These are phyloP conservation scores for Aplocera efformata DNA, from an alignment of 2,888 invertebrate genomes.

Conservation along the genomic window DNA sequence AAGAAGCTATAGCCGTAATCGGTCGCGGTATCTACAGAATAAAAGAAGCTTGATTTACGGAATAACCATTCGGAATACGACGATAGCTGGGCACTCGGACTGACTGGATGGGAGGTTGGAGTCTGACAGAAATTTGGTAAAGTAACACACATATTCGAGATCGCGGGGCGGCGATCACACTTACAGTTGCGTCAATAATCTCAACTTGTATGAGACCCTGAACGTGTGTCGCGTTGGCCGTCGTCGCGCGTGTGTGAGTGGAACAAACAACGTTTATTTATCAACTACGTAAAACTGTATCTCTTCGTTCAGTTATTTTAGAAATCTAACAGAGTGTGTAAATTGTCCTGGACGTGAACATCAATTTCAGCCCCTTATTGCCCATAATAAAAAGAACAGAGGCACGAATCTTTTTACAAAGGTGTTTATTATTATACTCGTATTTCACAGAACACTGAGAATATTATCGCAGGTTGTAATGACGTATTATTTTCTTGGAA, in stretches of 20 bases:
- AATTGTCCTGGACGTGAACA: neutral
- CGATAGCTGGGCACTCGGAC: slow-evolving; percentile 65
- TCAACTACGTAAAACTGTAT: slow-evolving; percentile 30
- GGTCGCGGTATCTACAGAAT: slow-evolving; percentile 35
- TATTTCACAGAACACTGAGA: too few species aligned
- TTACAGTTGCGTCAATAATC: slow-evolving; percentile 80
- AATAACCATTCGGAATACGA: slow-evolving; percentile 57
- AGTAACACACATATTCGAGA: slow-evolving; percentile 71
- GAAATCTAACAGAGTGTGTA: slow-evolving; percentile 9
- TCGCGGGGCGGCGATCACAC: slow-evolving; percentile 65
- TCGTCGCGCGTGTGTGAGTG: slow-evolving; percentile 62
- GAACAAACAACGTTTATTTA: slow-evolving; percentile 66
- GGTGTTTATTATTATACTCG: too few species aligned
- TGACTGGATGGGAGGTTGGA: slow-evolving; percentile 53
- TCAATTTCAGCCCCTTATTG: neutral
- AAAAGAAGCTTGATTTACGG: slow-evolving; percentile 43
- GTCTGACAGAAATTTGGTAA: slow-evolving; percentile 62
- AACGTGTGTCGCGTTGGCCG: slow-evolving; percentile 59
- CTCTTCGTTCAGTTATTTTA: slow-evolving; percentile 13
- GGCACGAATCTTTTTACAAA: too few species aligned
- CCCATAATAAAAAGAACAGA: too few species aligned
- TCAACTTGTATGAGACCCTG: slow-evolving; percentile 78
- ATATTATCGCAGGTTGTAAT: too few species aligned
- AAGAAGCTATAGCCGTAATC: slow-evolving; percentile 23
- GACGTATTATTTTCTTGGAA: too few species aligned